A percentile compares a stretch with the other conserved stretches of the same genome.
Conservation (phyloP, 1,140 invertebrate species). For the Lepidostoma basale region DNA sequence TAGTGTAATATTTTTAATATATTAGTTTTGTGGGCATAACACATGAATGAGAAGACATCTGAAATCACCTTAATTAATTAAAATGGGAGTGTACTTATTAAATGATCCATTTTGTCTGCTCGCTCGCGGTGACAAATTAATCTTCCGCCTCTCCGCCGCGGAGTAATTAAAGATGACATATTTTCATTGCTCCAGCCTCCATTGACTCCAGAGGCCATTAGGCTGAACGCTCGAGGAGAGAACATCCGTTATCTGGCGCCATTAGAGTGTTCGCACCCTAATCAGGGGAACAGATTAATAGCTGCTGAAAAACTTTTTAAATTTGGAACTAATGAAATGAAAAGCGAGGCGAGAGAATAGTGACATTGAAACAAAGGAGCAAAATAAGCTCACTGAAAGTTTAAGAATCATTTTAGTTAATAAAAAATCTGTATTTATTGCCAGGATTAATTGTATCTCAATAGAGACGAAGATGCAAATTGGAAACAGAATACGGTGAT, state of each 20-base stretch:
- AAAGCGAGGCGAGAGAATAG: background rate
- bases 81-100: too few species aligned
- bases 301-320: background rate
- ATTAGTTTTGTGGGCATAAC: too few species aligned
- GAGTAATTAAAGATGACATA: constrained; percentile 9
- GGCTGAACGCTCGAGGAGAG: background rate
- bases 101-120: too few species aligned
- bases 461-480: too few species aligned
- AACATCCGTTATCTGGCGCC: background rate
- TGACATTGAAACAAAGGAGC: background rate
- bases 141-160: too few species aligned
- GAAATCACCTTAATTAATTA: too few species aligned
- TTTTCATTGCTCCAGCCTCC: background rate
- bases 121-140: too few species aligned
- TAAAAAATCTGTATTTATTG: background rate
- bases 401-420: background rate
- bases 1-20: too few species aligned
- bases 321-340: background rate
- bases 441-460: too few species aligned
- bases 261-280: background rate
- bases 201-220: constrained; percentile 4
- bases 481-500: too few species aligned
- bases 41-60: too few species aligned
- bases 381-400: background rate
- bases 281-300: too few species aligned